Evolutionary conservation across 2,113 vertebrate species (phyloP).

Genomic region (Brachionichthys hirsutus): DNA sequence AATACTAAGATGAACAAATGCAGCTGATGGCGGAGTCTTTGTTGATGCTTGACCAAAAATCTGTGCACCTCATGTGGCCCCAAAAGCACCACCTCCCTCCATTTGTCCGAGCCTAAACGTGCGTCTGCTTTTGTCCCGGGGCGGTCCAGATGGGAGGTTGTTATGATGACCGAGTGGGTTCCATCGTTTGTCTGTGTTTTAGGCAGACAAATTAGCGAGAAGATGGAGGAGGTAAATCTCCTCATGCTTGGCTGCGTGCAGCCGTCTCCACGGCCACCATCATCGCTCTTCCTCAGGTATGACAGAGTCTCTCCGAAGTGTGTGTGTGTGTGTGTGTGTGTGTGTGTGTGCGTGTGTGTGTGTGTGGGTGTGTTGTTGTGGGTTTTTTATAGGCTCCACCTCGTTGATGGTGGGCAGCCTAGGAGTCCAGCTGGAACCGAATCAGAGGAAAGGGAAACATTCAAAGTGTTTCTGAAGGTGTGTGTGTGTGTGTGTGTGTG

Average conservation of each 20-base stretch:
- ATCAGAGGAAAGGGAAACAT: too few species aligned
- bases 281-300: too few species aligned
- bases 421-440: too few species aligned
- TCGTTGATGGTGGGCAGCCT: too few species aligned
- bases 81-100: constrained; percentile 4
- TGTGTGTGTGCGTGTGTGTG: constrained; percentile 29
- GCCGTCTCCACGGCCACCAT: too few species aligned
- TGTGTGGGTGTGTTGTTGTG: background rate
- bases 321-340: background rate
- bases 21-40: constrained; percentile 2
- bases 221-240: too few species aligned
- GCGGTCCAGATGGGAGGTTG: constrained; percentile 41
- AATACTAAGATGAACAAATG: constrained; percentile 17
- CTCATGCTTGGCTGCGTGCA: too few species aligned
- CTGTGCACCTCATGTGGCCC: constrained; percentile 5
- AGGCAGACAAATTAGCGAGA: too few species aligned
- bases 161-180: constrained; percentile 57
- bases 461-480: too few species aligned
- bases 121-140: constrained; percentile 35
- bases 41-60: constrained; percentile 7
- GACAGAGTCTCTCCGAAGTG: too few species aligned
- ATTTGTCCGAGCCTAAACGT: constrained; percentile 13
- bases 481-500: constrained; percentile 4
- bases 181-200: background rate
- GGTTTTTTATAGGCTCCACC: too few species aligned